These are phyloP conservation scores for Clavelina lepadiformis DNA, from an alignment of 23 tunicate species.

Conservation along the genomic window DNA sequence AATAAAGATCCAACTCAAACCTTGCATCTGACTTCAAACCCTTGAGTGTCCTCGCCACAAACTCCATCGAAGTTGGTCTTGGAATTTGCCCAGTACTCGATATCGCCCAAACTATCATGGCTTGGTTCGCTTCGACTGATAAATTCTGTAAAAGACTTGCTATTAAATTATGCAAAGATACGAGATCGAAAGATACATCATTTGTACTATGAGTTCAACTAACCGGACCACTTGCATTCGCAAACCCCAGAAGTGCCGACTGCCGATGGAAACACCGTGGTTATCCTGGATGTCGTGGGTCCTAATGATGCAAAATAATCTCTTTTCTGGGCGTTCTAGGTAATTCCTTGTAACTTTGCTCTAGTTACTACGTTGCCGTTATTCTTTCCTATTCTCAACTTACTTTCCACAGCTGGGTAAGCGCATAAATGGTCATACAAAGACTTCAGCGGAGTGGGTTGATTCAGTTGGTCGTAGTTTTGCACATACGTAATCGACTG, in stretches of 20 bases:
- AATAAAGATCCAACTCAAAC: conserved; percentile 7
- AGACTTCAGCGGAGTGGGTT: not conserved
- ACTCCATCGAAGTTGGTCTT: conserved; percentile 8
- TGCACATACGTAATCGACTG: conserved; percentile 12
- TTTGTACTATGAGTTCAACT: not conserved
- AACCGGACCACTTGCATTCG: conserved; percentile 43
- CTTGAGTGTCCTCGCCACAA: conserved; percentile 4
- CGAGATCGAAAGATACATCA: not conserved
- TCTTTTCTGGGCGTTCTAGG: too few relatives aligned
- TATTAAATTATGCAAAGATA: conserved; percentile 4
- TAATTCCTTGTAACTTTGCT: too few relatives aligned
- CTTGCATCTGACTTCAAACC: conserved; percentile 23
- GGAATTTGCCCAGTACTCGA: conserved; percentile 18
- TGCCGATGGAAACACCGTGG: conserved; percentile 10
- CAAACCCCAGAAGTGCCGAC: conserved; percentile 6
- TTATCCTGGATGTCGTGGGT: not conserved
- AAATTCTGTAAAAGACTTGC: not conserved
- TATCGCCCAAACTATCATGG: conserved; percentile 15
- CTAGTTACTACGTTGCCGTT: too few relatives aligned
- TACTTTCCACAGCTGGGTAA: too few relatives aligned
- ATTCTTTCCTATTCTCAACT: too few relatives aligned
- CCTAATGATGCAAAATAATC: too few relatives aligned
- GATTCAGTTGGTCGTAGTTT: conserved; percentile 8
- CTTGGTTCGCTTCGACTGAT: conserved; percentile 8
- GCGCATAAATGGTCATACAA: conserved; percentile 7